phyloP scores from a whole-genome alignment of 2,888 invertebrate species.

The Carterocephalus palaemon region DNA sequence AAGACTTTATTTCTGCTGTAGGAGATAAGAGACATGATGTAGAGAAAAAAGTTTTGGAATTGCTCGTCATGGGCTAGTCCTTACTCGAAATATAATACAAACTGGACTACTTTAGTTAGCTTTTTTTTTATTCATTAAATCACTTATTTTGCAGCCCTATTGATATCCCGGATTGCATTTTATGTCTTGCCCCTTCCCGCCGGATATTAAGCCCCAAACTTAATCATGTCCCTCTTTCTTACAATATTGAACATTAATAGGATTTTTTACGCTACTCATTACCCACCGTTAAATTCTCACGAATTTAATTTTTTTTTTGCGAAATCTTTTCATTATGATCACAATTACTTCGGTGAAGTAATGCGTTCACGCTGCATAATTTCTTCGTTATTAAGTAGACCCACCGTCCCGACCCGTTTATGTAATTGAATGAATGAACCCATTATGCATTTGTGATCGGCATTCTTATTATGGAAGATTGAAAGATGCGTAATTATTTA shows the following conservation, averaged over 20 bases:
- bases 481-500: conserved; percentile 57
- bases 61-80: too few relatives aligned
- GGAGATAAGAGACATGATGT: too few relatives aligned
- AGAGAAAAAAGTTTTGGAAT: too few relatives aligned
- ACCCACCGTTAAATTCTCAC: conserved; percentile 68
- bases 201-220: conserved; percentile 70
- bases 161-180: conserved; percentile 53
- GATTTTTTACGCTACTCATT: conserved; percentile 67
- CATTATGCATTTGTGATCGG: conserved; percentile 38
- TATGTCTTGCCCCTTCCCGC: conserved; percentile 66
- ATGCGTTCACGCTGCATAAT: conserved; percentile 77
- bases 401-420: conserved; percentile 41
- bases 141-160: conserved; percentile 47
- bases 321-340: conserved; percentile 51
- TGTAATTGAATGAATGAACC: conserved; percentile 51
- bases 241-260: conserved; percentile 59
- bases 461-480: conserved; percentile 45
- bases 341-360: conserved; percentile 67
- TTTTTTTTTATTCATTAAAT: too few relatives aligned
- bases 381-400: conserved; percentile 44
- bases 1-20: too few relatives aligned
- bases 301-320: conserved; percentile 54
- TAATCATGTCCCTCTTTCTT: conserved; percentile 61
- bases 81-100: too few relatives aligned
- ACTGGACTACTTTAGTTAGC: too few relatives aligned